Percentiles rank a stretch among this genome's conserved stretches.
These are phyloP conservation scores for Bombyx mandarina DNA, from an alignment of 1,140 invertebrate species.

Conservation along the genomic window DNA sequence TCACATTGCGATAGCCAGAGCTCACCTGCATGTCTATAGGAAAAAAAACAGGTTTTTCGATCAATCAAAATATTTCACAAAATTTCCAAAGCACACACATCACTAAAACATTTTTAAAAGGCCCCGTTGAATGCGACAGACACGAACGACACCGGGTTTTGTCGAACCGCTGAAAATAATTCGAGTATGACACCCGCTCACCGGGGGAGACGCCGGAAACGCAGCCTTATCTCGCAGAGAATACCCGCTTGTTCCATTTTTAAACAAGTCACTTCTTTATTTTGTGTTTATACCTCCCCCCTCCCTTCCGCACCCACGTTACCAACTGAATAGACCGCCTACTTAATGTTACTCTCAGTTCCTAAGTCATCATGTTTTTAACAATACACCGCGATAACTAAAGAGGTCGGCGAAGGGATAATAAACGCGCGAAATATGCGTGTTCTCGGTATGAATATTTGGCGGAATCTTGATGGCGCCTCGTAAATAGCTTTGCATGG, in stretches of 20 bases:
- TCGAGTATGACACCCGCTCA: conserved; percentile 26
- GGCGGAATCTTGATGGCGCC: conserved; percentile 35
- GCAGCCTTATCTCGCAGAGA: conserved; percentile 60
- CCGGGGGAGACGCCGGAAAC: conserved; percentile 55
- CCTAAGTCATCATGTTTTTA: conserved; percentile 68
- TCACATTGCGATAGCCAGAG: too few species aligned
- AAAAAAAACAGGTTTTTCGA: too few species aligned
- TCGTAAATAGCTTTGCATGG: conserved; percentile 32
- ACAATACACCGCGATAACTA: conserved; percentile 61
- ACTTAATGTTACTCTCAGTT: conserved; percentile 69
- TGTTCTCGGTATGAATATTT: conserved; percentile 35
- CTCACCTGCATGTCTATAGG: too few species aligned
- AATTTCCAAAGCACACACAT: conserved; percentile 15
- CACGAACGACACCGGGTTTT: conserved; percentile 57
- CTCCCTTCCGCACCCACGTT: conserved; percentile 31
- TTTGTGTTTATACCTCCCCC: conserved; percentile 41
- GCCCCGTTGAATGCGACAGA: conserved; percentile 64
- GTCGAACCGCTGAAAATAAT: conserved; percentile 65
- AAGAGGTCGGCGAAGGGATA: conserved; percentile 52
- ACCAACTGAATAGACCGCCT: conserved; percentile 62
- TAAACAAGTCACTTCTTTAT: conserved; percentile 69
- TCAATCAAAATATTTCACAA: too few species aligned
- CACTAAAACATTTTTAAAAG: conserved; percentile 61
- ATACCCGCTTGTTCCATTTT: conserved; percentile 69
- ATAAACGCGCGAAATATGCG: conserved; percentile 52